Conservation (phyloP, 1,140 invertebrate species). For the Lepidotrigona ventralis region DNA sequence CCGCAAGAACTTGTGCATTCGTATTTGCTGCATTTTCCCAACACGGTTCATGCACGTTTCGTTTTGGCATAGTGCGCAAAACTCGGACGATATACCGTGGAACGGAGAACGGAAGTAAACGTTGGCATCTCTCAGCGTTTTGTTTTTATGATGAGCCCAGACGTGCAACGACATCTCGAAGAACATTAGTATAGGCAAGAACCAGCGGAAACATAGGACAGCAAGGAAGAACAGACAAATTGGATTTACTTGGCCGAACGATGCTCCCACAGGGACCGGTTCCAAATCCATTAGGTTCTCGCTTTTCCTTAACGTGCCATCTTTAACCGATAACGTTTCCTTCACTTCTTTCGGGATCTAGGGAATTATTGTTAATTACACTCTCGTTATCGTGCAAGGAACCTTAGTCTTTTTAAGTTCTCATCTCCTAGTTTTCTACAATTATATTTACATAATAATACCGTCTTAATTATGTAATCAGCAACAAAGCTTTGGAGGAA, state of each 20-base stretch:
- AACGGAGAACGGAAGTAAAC: slow-evolving; percentile 82
- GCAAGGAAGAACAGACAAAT: slow-evolving; percentile 71
- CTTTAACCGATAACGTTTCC: slow-evolving; percentile 51
- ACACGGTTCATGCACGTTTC: slow-evolving; percentile 78
- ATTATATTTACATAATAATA: neutral
- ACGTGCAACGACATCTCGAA: slow-evolving; percentile 78
- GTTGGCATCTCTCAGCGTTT: slow-evolving; percentile 76
- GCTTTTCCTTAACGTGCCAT: slow-evolving; percentile 49
- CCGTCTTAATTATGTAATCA: neutral
- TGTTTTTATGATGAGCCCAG: slow-evolving; percentile 82
- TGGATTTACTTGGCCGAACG: slow-evolving; percentile 73
- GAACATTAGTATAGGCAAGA: slow-evolving; percentile 67
- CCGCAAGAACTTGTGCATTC: slow-evolving; percentile 72
- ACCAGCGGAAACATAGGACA: slow-evolving; percentile 73
- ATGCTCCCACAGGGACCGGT: slow-evolving; percentile 68
- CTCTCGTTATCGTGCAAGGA: neutral
- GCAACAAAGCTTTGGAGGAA: neutral
- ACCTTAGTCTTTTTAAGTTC: neutral
- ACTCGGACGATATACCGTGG: slow-evolving; percentile 81
- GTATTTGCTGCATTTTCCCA: slow-evolving; percentile 77
- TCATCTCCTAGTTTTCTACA: neutral
- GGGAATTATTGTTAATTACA: slow-evolving; percentile 28
- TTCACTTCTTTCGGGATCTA: slow-evolving; percentile 74
- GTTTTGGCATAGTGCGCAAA: slow-evolving; percentile 81
- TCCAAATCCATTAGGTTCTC: slow-evolving; percentile 56